Percentiles rank a stretch among this genome's conserved stretches.
These are phyloP conservation scores for Rhopalosiphum maidis DNA, from an alignment of 1,140 invertebrate genomes.

Conservation along the genomic window DNA sequence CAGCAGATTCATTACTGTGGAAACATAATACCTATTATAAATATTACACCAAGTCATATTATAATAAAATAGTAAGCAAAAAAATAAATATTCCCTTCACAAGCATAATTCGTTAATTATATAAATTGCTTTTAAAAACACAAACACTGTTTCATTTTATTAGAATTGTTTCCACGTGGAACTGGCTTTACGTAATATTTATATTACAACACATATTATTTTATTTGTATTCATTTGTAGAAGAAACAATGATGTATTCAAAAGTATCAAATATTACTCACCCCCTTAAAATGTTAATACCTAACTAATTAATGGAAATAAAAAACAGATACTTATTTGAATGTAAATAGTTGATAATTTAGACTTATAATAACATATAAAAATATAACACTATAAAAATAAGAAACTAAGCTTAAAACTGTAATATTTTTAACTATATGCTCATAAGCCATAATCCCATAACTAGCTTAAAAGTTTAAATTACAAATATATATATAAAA, in stretches of 20 bases:
- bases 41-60: not conserved
- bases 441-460: too few relatives aligned
- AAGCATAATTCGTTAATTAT: not conserved
- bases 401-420: not conserved
- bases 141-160: not conserved
- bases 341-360: not conserved
- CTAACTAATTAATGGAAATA: too few relatives aligned
- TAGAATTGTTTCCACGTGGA: not conserved
- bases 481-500: not conserved
- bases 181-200: not conserved
- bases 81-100: not conserved
- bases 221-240: too few relatives aligned
- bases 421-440: not conserved
- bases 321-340: not conserved
- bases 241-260: too few relatives aligned
- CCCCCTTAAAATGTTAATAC: too few relatives aligned
- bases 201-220: too few relatives aligned
- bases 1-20: not conserved
- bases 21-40: not conserved
- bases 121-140: conserved; percentile 3
- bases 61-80: not conserved
- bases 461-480: not conserved
- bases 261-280: too few relatives aligned
- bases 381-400: too few relatives aligned
- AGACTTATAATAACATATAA: not conserved